A percentile compares a stretch with the other conserved stretches of the same genome.
These are phyloP conservation scores for Hippocampus kuda DNA, from an alignment of 2,797 vertebrate species.

Conservation along the genomic window DNA sequence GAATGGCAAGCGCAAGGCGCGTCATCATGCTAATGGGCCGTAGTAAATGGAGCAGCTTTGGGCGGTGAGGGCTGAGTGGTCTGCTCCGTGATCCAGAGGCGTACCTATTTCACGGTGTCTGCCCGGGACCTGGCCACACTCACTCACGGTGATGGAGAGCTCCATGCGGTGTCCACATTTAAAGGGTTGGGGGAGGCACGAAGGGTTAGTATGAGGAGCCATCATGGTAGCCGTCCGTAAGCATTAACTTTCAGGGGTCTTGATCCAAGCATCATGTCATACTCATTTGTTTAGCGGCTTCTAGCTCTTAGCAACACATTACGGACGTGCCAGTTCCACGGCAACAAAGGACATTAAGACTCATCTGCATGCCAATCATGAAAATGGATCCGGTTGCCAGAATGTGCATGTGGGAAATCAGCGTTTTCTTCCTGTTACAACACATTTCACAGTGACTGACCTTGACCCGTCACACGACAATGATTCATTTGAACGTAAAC, in stretches of 20 bases:
- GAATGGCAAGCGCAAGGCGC: conserved; percentile 47
- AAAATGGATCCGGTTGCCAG: not conserved
- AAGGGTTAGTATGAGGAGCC: conserved; percentile 33
- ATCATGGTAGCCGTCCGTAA: conserved; percentile 30
- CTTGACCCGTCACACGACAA: not conserved
- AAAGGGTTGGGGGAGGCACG: not conserved
- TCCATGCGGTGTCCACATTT: conserved; percentile 25
- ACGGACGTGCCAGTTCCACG: not conserved
- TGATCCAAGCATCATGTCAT: conserved; percentile 17
- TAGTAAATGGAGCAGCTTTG: conserved; percentile 63
- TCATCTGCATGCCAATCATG: not conserved
- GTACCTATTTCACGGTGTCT: conserved; percentile 72
- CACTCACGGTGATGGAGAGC: conserved; percentile 65
- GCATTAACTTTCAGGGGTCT: conserved; percentile 31
- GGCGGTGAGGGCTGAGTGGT: conserved; percentile 39
- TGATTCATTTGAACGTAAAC: not conserved
- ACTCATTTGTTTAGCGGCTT: not conserved
- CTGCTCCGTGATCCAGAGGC: conserved; percentile 64
- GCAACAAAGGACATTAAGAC: conserved; percentile 1
- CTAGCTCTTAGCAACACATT: not conserved
- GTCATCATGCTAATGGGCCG: conserved; percentile 66
- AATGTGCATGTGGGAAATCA: not conserved
- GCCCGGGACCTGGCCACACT: conserved; percentile 50
- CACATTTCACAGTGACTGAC: conserved; percentile 1
- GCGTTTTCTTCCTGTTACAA: not conserved